phyloP scores from a whole-genome alignment of 2,888 invertebrate genomes.

The Oligia latruncula region DNA sequence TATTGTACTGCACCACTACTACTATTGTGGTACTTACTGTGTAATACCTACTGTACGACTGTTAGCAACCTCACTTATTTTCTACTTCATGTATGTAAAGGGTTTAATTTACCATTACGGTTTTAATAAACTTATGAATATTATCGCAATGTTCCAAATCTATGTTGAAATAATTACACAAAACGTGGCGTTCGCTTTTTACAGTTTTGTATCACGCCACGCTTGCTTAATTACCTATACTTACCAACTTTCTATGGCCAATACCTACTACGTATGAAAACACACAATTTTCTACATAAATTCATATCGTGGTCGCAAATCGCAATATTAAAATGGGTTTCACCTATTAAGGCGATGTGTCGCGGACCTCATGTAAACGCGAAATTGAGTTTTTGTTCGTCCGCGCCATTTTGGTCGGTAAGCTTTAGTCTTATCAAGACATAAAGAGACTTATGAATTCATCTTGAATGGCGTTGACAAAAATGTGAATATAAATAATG shows the following conservation, averaged over 20 bases:
- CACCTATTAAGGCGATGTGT: slow-evolving; percentile 75
- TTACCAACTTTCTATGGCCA: slow-evolving; percentile 58
- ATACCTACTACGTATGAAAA: slow-evolving; percentile 51
- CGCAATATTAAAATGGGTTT: slow-evolving; percentile 68
- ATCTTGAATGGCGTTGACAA: slow-evolving; percentile 89
- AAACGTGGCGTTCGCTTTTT: slow-evolving; percentile 57
- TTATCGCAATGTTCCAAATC: slow-evolving; percentile 70
- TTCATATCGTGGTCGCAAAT: slow-evolving; percentile 51
- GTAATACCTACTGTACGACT: background rate
- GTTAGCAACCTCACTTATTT: slow-evolving; percentile 34
- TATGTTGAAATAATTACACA: slow-evolving; percentile 71
- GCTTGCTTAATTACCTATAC: slow-evolving; percentile 62
- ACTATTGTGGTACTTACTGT: background rate
- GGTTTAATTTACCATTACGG: slow-evolving; percentile 57
- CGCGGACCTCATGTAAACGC: slow-evolving; percentile 76
- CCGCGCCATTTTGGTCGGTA: slow-evolving; percentile 82
- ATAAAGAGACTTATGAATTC: slow-evolving; percentile 89
- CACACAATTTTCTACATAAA: slow-evolving; percentile 59
- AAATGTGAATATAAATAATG: slow-evolving; percentile 90
- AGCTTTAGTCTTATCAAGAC: slow-evolving; percentile 90
- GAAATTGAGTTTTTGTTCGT: slow-evolving; percentile 77
- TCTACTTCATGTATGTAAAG: slow-evolving; percentile 31
- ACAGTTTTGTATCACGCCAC: slow-evolving; percentile 64
- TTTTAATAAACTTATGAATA: slow-evolving; percentile 74
- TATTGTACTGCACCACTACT: background rate